Evolutionary conservation across 2,888 invertebrate species (phyloP).

Genomic region (Philopedon plagiatum): DNA sequence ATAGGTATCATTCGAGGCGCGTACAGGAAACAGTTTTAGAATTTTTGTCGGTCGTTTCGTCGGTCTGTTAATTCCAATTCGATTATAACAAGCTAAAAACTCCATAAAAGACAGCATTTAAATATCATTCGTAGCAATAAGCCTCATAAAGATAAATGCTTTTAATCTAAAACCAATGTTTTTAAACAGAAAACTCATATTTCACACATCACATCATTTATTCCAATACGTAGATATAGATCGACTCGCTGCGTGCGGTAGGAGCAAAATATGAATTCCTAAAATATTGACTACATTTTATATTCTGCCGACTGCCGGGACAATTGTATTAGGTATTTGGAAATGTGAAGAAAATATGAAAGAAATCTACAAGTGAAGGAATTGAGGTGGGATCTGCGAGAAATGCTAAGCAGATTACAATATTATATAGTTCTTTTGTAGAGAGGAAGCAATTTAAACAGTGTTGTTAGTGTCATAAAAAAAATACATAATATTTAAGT

Average conservation of each 20-base stretch:
- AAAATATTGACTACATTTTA: constrained; percentile 25
- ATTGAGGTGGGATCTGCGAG: neutral
- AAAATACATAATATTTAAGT: too few species aligned
- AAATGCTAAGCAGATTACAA: neutral
- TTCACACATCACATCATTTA: neutral
- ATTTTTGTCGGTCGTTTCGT: too few species aligned
- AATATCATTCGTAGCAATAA: too few species aligned
- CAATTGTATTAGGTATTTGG: constrained; percentile 27
- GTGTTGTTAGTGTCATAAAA: neutral
- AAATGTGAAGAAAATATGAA: constrained; percentile 19
- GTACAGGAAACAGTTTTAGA: too few species aligned
- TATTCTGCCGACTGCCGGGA: constrained; percentile 28
- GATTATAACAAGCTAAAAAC: too few species aligned
- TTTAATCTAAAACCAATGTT: neutral
- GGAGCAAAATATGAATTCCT: constrained; percentile 27
- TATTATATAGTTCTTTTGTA: neutral
- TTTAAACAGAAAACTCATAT: neutral
- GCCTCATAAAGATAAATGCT: too few species aligned
- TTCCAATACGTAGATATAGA: constrained; percentile 1
- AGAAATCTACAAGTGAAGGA: constrained; percentile 32
- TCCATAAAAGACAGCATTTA: too few species aligned
- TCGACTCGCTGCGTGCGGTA: neutral
- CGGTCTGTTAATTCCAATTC: too few species aligned
- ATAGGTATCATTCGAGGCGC: too few species aligned
- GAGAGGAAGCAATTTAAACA: neutral